phyloP scores from a whole-genome alignment of 2,888 invertebrate genomes.

The Eurytoma adleriae region DNA sequence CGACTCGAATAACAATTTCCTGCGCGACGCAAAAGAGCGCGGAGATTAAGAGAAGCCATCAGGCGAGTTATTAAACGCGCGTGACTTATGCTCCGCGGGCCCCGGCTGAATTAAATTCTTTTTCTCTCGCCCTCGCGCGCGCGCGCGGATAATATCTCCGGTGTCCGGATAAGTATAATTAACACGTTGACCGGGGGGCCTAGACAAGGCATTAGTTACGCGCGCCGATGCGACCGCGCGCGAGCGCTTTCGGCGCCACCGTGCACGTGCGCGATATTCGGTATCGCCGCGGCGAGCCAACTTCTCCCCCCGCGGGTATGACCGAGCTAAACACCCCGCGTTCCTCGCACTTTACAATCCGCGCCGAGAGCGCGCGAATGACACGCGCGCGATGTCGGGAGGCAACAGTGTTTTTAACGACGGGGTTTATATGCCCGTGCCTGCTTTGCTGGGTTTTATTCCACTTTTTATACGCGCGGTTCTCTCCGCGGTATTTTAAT shows the following conservation, averaged over 20 bases:
- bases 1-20: constrained; percentile 41
- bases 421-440: neutral
- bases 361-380: neutral
- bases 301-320: neutral
- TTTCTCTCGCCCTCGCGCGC: constrained; percentile 16
- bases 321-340: neutral
- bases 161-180: constrained; percentile 47
- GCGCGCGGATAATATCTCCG: constrained; percentile 14
- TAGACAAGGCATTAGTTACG: constrained; percentile 51
- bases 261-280: constrained; percentile 5
- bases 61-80: constrained; percentile 40
- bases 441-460: too few species aligned
- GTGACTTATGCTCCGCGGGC: constrained; percentile 35
- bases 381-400: neutral
- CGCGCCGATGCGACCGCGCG: constrained; percentile 16
- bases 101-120: constrained; percentile 45
- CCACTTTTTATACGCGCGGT: too few species aligned
- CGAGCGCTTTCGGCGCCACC: too few species aligned
- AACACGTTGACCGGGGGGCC: constrained; percentile 47
- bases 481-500: too few species aligned
- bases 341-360: constrained; percentile 10
- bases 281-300: neutral
- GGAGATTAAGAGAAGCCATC: constrained; percentile 39
- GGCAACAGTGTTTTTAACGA: constrained; percentile 18
- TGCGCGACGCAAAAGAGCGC: constrained; percentile 1